Base-by-base conservation (phyloP, 2,797 vertebrate species). In the Onychomys arenicola region DNA sequence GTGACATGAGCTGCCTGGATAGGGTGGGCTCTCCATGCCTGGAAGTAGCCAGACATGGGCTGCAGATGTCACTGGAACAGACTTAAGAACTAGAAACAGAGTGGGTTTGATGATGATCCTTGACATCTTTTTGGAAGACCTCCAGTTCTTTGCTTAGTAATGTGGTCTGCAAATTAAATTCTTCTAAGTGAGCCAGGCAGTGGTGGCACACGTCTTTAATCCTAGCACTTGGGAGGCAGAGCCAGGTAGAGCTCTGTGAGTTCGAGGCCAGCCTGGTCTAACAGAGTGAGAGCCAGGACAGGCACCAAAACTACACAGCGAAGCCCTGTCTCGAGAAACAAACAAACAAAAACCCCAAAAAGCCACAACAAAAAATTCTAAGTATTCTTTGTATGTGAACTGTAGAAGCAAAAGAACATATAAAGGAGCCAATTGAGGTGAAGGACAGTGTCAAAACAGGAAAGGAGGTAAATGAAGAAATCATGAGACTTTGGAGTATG, bases 401-500 rank as follows among this genome's bases (percentile, higher is more conserved):
- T 89, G 83, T 12, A 81, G 43, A 95, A 92, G 46, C 55, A 71
- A 91, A 88, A 46, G 23, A 34, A 40, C 73, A 59, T 21, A n/a
- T 55, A 82, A 82, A 69, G 55, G 29, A 86, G 25, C 23, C 49
- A 34, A 63, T 4, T 40, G 52, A 25, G 43, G 25, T 16, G 23
- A 91, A 84, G 76, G 59, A 57, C 34, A 37, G 23, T 6, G 27
- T 25, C 73, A 78, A 46, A 94, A 69, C 3, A 34, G 11, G 55
- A 77, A 83, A 81, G 49, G 23, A 12, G 2, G 0, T 37, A 75
- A 96, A 65, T 97, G 43, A 97, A 95, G 76, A 97, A 75, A 90
- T 19, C 25, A 87, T 2, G 57, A 97, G 82, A 73, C 96, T n/a
- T 57, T 89, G 14, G 32, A 91, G 94, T 96, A 95, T 69, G 97